phyloP scores from a whole-genome alignment of 1,140 invertebrate genomes.

The Drosophila mauritiana region DNA sequence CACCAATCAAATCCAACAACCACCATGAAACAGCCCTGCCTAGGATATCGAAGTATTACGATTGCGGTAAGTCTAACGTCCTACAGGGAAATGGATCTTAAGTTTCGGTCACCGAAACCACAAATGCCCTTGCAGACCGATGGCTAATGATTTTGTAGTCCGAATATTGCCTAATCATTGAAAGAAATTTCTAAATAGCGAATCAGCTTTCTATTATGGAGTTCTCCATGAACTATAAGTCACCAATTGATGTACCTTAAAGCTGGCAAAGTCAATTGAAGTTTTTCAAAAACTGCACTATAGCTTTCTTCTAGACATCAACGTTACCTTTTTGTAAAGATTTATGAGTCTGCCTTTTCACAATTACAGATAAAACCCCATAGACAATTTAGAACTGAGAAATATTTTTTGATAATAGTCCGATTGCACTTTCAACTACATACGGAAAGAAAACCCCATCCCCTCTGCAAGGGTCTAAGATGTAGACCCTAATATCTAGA shows the following conservation, averaged over 20 bases:
- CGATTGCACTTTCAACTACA: neutral
- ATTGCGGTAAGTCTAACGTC: conserved; percentile 87
- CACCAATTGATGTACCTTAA: too few species aligned
- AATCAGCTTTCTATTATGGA: too few species aligned
- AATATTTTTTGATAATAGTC: neutral
- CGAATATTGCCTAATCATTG: too few species aligned
- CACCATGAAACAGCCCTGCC: conserved; percentile 86
- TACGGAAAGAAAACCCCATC: neutral
- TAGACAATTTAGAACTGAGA: neutral
- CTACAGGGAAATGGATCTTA: neutral
- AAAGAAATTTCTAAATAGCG: too few species aligned
- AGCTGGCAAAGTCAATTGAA: too few species aligned
- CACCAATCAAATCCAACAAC: conserved; percentile 47
- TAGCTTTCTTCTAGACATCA: too few species aligned
- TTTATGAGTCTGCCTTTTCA: too few species aligned
- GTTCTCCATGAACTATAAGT: too few species aligned
- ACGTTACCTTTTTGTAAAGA: too few species aligned
- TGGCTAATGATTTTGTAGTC: neutral
- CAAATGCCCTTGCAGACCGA: conserved; percentile 14
- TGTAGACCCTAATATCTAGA: neutral
- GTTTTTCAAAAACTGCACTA: too few species aligned
- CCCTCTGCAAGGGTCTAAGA: conserved; percentile 2
- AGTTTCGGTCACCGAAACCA: conserved; percentile 10
- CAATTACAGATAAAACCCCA: too few species aligned
- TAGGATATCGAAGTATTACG: conserved; percentile 88